Evolutionary conservation across 2,797 vertebrate species (phyloP).

Genomic region (Gobionotothen gibberifrons): DNA sequence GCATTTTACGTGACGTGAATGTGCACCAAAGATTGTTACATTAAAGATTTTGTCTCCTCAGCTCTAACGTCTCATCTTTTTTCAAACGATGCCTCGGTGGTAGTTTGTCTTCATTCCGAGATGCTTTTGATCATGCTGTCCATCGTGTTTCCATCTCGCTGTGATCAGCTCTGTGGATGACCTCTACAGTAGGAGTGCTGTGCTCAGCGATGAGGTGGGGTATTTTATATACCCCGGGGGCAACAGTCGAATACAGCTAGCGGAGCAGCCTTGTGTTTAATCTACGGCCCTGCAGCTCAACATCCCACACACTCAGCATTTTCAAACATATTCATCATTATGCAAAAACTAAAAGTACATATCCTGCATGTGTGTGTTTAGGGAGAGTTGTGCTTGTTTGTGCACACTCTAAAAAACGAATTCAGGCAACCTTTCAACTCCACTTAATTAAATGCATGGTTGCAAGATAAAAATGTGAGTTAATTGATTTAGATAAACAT

Average conservation of each 20-base stretch:
- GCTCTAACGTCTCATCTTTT: constrained; percentile 42
- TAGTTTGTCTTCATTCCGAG: constrained; percentile 60
- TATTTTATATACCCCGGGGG: constrained; percentile 45
- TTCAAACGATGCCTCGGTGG: constrained; percentile 42
- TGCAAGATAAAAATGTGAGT: too few relatives aligned
- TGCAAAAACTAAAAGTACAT: constrained; percentile 27
- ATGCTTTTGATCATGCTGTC: constrained; percentile 72
- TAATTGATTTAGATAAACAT: too few relatives aligned
- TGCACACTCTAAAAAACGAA: too few relatives aligned
- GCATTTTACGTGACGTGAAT: constrained; percentile 43
- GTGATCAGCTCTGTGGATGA: constrained; percentile 57
- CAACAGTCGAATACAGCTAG: not conserved
- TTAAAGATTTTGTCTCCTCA: constrained; percentile 26
- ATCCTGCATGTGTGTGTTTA: constrained; percentile 33
- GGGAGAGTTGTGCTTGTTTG: constrained; percentile 28
- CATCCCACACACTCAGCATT: constrained; percentile 52
- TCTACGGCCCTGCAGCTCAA: constrained; percentile 30
- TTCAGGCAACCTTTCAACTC: too few relatives aligned
- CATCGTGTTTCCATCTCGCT: constrained; percentile 30
- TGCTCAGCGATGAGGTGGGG: constrained; percentile 48
- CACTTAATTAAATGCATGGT: too few relatives aligned
- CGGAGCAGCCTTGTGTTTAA: constrained; percentile 46
- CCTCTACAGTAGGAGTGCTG: constrained; percentile 54
- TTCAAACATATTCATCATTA: constrained; percentile 36
- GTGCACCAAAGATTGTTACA: constrained; percentile 1